phyloP scores from a whole-genome alignment of 2,888 invertebrate species.

The Notocelia uddmanniana region DNA sequence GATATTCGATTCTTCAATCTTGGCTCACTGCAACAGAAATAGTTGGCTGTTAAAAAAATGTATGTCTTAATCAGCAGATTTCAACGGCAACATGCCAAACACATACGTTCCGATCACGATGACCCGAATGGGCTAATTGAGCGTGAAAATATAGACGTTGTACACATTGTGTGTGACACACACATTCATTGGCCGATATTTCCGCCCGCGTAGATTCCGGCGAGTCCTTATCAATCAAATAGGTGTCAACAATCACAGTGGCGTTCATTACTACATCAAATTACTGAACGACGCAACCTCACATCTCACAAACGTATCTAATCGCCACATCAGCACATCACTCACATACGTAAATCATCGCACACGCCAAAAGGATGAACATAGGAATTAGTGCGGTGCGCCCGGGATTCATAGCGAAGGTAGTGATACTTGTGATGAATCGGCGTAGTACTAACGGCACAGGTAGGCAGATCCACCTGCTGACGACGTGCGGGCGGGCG shows the following conservation, averaged over 20 bases:
- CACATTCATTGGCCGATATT: not conserved
- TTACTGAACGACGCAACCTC: slow-evolving; percentile 16
- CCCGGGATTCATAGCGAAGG: not conserved
- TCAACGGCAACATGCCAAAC: slow-evolving; percentile 66
- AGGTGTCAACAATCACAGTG: not conserved
- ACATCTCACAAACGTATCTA: slow-evolving; percentile 13
- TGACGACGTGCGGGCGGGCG: slow-evolving; percentile 81
- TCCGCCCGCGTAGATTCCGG: slow-evolving; percentile 8
- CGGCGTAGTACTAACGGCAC: slow-evolving; percentile 70
- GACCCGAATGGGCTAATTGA: not conserved
- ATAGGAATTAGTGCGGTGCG: slow-evolving; percentile 12
- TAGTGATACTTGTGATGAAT: not conserved
- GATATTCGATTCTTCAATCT: slow-evolving; percentile 54
- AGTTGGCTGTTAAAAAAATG: slow-evolving; percentile 68
- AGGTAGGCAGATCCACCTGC: slow-evolving; percentile 82
- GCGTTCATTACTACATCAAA: slow-evolving; percentile 19
- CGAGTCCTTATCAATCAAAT: slow-evolving; percentile 15
- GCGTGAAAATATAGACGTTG: not conserved
- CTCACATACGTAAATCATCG: slow-evolving; percentile 19
- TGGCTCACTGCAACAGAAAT: slow-evolving; percentile 67
- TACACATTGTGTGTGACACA: not conserved
- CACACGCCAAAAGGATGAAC: slow-evolving; percentile 26
- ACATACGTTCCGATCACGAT: not conserved
- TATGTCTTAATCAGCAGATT: slow-evolving; percentile 65
- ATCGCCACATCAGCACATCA: slow-evolving; percentile 37